Conservation (phyloP, 2,888 invertebrate genomes). For the Ecliptopera silaceata region DNA sequence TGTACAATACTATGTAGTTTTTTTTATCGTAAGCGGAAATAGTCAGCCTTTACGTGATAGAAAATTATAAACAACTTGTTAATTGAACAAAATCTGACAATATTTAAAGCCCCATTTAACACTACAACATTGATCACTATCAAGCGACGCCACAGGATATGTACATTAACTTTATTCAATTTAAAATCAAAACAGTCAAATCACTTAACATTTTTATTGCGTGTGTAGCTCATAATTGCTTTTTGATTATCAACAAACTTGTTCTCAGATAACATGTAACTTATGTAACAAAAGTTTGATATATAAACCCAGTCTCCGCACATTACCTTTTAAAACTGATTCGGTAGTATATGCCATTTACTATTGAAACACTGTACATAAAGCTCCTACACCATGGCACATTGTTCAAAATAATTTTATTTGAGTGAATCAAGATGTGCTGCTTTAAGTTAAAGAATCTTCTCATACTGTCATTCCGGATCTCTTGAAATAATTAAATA, state of each 20-base stretch:
- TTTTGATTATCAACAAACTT: constrained; percentile 6
- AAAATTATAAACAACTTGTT: constrained; percentile 4
- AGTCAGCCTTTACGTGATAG: constrained; percentile 23
- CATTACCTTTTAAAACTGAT: no score
- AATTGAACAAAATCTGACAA: constrained; percentile 11
- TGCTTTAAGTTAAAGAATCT: neutral
- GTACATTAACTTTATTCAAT: constrained; percentile 2
- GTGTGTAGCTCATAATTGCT: constrained; percentile 1
- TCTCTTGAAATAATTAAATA: neutral
- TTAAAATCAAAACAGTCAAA: constrained; percentile 11
- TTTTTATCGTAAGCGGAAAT: constrained; percentile 9
- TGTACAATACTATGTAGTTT: neutral
- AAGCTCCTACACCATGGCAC: constrained; percentile 2
- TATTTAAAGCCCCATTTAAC: constrained; percentile 13
- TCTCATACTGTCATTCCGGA: neutral
- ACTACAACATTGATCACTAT: constrained; percentile 15
- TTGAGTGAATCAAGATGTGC: neutral
- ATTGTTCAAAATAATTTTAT: neutral
- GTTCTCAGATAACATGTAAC: neutral
- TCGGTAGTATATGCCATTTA: neutral
- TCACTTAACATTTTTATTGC: constrained; percentile 11
- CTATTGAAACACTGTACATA: neutral
- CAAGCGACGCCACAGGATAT: constrained; percentile 1
- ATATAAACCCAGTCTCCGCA: neutral
- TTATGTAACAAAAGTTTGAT: neutral